A percentile compares a stretch with the other conserved stretches of the same genome.
phyloP scores from a whole-genome alignment of 2,888 invertebrate genomes.

The Plusia festucae region DNA sequence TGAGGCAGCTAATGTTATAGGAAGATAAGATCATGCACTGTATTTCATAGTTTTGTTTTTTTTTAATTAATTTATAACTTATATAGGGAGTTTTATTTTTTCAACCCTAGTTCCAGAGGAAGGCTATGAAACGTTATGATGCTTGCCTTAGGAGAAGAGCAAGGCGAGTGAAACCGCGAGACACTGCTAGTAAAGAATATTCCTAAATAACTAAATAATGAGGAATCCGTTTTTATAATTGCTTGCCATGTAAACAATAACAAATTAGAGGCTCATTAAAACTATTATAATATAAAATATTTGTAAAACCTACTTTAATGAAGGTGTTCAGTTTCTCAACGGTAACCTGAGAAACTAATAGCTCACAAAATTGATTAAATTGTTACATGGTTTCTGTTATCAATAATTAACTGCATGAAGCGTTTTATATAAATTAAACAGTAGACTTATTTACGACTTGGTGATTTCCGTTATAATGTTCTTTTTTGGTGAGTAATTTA shows the following conservation, averaged over 20 bases:
- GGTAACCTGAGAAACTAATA: conserved; percentile 14
- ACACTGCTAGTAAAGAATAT: neutral
- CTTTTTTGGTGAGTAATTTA: conserved; percentile 32
- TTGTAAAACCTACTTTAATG: conserved; percentile 5
- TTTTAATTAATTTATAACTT: no score
- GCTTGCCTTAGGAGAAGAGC: no score
- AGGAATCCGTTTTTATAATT: neutral
- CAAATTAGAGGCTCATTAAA: conserved; percentile 15
- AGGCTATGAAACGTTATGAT: no score
- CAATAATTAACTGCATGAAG: conserved; percentile 7
- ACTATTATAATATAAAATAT: conserved; percentile 11
- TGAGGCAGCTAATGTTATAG: neutral
- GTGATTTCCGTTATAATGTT: conserved; percentile 27
- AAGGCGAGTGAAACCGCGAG: no score
- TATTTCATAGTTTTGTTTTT: no score
- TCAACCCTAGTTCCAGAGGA: no score
- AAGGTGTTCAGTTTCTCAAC: conserved; percentile 9
- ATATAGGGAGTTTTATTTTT: no score
- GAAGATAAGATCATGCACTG: neutral
- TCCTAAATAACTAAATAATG: neutral
- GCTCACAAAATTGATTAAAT: conserved; percentile 22
- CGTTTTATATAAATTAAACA: conserved; percentile 29
- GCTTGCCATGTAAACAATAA: conserved; percentile 7
- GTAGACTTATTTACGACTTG: conserved; percentile 8
- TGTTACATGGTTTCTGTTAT: conserved; percentile 28